Base-by-base conservation (phyloP, 2,888 invertebrate genomes). In the Folsomia candida region DNA sequence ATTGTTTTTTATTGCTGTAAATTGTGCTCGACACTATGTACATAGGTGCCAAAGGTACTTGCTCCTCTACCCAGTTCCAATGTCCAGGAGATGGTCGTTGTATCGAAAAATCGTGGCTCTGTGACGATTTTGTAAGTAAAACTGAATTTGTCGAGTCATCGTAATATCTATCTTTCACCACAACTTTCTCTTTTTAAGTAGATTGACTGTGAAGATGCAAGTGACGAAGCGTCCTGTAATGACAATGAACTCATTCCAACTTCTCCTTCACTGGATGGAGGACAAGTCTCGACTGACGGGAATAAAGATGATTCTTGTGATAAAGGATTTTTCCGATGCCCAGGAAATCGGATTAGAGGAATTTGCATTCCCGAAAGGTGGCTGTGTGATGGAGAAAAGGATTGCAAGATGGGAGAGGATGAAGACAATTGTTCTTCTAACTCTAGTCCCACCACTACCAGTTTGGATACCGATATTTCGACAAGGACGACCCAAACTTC, bases 141-240 rank as follows among this genome's bases (percentile, higher is more conserved):
- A n/a, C n/a, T n/a, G n/a, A n/a, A n/a, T n/a, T n/a, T n/a, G n/a
- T n/a, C n/a, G n/a, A n/a, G n/a, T n/a, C n/a, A n/a, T n/a, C n/a
- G n/a, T n/a, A n/a, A n/a, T n/a, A n/a, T n/a, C n/a, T n/a, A n/a
- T n/a, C n/a, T n/a, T n/a, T n/a, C n/a, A n/a, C n/a, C n/a, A n/a
- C n/a, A n/a, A n/a, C n/a, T n/a, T n/a, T n/a, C n/a, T n/a, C n/a
- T n/a, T n/a, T n/a, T n/a, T n/a, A n/a, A n/a, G n/a, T n/a, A 47
- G 27, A 60, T 63, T 60, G 72, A 73, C 24, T 73, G 70, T 68
- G 68, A 68, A 0, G 73, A 73, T 51, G 58, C 37, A 37, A 61
- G 58, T 1, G 37, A 65, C 14, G 51, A 59, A 25, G 3, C 51
- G 11, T 20, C 11, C 3, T 51, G 65, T 27, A 20, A 4, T 9